Conservation (phyloP, 1,140 invertebrate species). For the Ips typographus region DNA sequence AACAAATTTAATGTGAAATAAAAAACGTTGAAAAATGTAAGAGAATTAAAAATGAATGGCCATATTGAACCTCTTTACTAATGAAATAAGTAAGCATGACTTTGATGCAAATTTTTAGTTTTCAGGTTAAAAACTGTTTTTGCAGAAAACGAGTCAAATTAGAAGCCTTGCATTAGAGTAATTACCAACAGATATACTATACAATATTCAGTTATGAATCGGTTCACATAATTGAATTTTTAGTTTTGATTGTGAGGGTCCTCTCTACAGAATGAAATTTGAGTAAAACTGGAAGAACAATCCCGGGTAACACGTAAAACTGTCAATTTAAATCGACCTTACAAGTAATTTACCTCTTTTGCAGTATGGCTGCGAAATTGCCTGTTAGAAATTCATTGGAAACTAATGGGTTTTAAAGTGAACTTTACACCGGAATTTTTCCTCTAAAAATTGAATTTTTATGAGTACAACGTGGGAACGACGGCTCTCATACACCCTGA, state of each 20-base stretch:
- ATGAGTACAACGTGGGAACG: not conserved
- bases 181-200: not conserved
- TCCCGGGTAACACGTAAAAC: not conserved
- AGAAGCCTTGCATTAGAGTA: not conserved
- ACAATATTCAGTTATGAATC: not conserved
- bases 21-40: no score
- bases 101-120: no score
- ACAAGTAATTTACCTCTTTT: not conserved
- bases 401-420: conserved; percentile 5
- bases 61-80: no score
- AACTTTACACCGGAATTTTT: conserved; percentile 4
- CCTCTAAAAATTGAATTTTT: conserved; percentile 2
- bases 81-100: no score
- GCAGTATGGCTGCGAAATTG: conserved; percentile 2
- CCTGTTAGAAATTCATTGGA: conserved; percentile 5
- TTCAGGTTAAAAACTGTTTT: no score
- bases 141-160: not conserved
- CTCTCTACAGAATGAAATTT: not conserved
- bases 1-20: no score
- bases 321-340: conserved; percentile 6
- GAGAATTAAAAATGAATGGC: no score
- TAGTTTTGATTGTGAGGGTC: not conserved
- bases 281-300: not conserved
- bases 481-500: not conserved
- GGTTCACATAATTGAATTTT: not conserved